Base-by-base conservation (phyloP, 1,140 invertebrate genomes). In the Harlomillsia oculata region DNA sequence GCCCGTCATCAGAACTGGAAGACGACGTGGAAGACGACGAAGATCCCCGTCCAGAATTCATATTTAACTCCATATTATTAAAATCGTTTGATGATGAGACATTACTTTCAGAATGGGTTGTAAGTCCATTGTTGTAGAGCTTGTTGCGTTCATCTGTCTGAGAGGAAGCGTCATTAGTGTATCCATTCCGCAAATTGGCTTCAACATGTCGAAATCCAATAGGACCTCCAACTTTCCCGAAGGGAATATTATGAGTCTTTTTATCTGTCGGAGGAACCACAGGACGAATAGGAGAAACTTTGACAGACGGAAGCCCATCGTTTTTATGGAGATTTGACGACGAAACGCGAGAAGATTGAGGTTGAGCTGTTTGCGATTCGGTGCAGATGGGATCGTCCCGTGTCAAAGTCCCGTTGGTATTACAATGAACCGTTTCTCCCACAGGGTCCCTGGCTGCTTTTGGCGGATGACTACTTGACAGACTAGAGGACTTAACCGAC, bases 151-250 rank as follows among this genome's bases (percentile, higher is more conserved):
- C n/a, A n/a, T n/a, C n/a, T 2, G 53, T 64, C 51, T 64, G 62
- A 0, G 57, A 63, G 3, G 48, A 44, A 1, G 57, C 62, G 40
- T 59, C 62, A 8, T 53, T 60, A 3, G 57, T 63, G 39, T 50
- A 64, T 25, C 60, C 60, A 2, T 60, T 40, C 8, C 58, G 57
- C 13, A 56, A 50, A 34, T 36, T 30, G 11, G 60, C 36, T 21
- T 63, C 62, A 5, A 57, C 56, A 29, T 56, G 52, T 40, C 56
- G 52, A 8, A 52, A n/a, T 18, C 25, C 28, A 9, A 13, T 14
- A 11, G 26, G 11, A 11, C 8, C 16, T 20, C 16, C 3, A 20
- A 9, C 11, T 2, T 18, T 23, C 1, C 29, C 30, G 2, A 37
- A 11, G 5, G 52, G 44, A 29, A 51, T 43, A 30, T 58, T 58